Conservation (phyloP, 1,140 invertebrate species). For the Wiebesia pumilae region DNA sequence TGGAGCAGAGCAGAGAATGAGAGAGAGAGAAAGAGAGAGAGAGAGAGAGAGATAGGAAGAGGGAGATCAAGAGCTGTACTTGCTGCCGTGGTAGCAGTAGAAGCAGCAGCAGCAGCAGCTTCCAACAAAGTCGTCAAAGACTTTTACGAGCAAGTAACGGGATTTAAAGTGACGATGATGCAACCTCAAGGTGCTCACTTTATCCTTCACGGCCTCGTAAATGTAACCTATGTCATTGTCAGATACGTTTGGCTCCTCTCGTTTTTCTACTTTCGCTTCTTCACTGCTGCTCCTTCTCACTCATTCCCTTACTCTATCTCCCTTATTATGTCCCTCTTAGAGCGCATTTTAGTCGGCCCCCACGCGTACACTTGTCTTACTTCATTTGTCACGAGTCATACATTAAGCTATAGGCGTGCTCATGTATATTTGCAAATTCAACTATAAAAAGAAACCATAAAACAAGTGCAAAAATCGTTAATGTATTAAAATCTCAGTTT, state of each 20-base stretch:
- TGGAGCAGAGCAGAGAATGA: neutral
- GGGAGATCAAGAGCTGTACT: conserved; percentile 36
- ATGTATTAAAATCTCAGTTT: conserved; percentile 31
- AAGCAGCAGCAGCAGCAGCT: conserved; percentile 60
- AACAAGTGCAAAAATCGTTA: conserved; percentile 30
- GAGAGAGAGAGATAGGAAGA: neutral
- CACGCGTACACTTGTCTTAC: conserved; percentile 1
- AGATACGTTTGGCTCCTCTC: conserved; percentile 54
- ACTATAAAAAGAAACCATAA: conserved; percentile 4
- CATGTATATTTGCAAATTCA: conserved; percentile 22
- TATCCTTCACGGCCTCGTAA: conserved; percentile 75
- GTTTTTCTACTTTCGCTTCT: conserved; percentile 27
- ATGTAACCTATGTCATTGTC: conserved; percentile 75
- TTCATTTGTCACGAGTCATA: neutral
- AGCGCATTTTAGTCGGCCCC: neutral
- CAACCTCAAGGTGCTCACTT: conserved; percentile 75
- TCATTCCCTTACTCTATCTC: neutral
- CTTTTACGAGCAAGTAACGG: conserved; percentile 76
- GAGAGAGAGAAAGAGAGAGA: neutral
- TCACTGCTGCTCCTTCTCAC: neutral
- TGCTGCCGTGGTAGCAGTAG: conserved; percentile 54
- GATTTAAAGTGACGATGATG: conserved; percentile 77
- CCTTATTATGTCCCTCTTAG: neutral
- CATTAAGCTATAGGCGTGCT: neutral
- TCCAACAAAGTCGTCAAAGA: conserved; percentile 74